Evolutionary conservation across 2,888 invertebrate species (phyloP).

Genomic region (Beris chalybata): DNA sequence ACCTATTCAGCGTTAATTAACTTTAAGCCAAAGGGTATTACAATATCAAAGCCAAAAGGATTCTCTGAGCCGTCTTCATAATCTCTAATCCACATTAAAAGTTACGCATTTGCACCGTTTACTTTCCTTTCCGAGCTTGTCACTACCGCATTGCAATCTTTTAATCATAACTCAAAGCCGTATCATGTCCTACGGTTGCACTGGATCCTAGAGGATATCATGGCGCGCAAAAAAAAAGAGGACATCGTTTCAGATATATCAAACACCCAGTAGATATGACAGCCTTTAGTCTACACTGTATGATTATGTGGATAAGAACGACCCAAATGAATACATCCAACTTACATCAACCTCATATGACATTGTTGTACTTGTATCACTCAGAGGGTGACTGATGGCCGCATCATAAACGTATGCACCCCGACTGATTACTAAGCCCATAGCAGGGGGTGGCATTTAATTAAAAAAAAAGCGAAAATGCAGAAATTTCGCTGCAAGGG

Average conservation of each 20-base stretch:
- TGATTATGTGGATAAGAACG: too few species aligned
- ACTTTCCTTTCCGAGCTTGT: not conserved
- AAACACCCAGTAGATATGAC: not conserved
- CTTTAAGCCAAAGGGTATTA: not conserved
- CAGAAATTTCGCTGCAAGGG: constrained; percentile 6
- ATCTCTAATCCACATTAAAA: not conserved
- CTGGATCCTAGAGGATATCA: too few species aligned
- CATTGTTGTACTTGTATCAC: not conserved
- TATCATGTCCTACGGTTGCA: too few species aligned
- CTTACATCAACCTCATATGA: not conserved
- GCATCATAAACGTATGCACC: not conserved
- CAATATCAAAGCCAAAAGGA: not conserved
- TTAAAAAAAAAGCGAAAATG: constrained; percentile 22
- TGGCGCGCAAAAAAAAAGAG: too few species aligned
- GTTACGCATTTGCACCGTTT: not conserved
- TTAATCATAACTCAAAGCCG: constrained; percentile 22
- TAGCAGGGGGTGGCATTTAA: constrained; percentile 29
- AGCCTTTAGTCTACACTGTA: too few species aligned
- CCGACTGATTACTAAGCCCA: constrained; percentile 5
- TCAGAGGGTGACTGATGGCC: not conserved
- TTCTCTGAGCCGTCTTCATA: not conserved
- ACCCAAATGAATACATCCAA: too few species aligned
- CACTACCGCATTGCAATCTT: constrained; percentile 23
- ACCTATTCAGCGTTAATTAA: too few species aligned
- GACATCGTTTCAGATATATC: too few species aligned